Percentiles rank a stretch among this genome's conserved stretches.
These are phyloP conservation scores for Opisthograptis luteolata DNA, from an alignment of 2,888 invertebrate genomes.

Conservation along the genomic window DNA sequence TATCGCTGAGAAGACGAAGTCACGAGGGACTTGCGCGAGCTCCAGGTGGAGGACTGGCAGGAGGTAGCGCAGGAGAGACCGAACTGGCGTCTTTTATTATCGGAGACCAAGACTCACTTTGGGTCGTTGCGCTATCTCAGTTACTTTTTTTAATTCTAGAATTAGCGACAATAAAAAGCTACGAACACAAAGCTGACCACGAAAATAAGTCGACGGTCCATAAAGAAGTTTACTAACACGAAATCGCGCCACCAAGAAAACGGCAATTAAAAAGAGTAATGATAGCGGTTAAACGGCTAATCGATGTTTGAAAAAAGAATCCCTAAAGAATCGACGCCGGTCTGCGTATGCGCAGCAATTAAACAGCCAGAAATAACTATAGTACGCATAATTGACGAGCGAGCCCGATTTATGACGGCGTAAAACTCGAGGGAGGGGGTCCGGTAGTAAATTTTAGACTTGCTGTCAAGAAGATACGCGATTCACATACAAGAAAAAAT, in stretches of 20 bases:
- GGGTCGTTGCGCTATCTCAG: too few species aligned
- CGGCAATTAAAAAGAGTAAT: conserved; percentile 38
- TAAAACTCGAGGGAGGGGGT: conserved; percentile 41
- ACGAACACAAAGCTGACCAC: too few species aligned
- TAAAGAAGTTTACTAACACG: conserved; percentile 11
- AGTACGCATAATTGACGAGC: conserved; percentile 71
- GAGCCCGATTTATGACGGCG: conserved; percentile 64
- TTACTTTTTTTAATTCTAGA: too few species aligned
- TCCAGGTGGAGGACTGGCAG: too few species aligned
- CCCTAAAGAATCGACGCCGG: conserved; percentile 43
- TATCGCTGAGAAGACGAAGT: too few species aligned
- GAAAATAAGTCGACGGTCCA: too few species aligned
- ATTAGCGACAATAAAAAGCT: background rate
- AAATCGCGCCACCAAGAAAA: conserved; percentile 28
- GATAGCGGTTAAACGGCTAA: conserved; percentile 39
- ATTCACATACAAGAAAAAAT: background rate
- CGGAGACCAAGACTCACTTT: too few species aligned
- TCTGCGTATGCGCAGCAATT: conserved; percentile 71
- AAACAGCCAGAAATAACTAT: conserved; percentile 74
- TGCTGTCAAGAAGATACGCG: conserved; percentile 7
- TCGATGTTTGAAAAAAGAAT: conserved; percentile 46
- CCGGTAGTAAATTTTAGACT: conserved; percentile 27
- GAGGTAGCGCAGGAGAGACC: too few species aligned
- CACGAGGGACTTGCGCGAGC: too few species aligned
- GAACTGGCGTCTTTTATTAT: too few species aligned